A percentile compares a stretch with the other conserved stretches of the same genome.
Conservation (phyloP, 2,797 vertebrate species). For the Crenichthys baileyi region DNA sequence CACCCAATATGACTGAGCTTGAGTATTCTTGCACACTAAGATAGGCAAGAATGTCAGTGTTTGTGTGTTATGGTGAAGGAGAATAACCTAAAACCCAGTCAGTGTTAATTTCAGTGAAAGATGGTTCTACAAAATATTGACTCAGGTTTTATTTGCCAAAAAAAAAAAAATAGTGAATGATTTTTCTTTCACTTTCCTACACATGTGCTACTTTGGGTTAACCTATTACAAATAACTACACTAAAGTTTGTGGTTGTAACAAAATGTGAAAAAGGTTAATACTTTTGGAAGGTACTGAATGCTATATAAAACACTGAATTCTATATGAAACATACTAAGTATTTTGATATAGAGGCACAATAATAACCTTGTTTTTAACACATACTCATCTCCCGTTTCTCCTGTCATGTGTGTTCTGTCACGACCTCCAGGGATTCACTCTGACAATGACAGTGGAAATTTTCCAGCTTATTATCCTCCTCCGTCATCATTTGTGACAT, state of each 20-base stretch:
- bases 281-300: neutral
- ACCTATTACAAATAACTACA: neutral
- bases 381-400: conserved; percentile 17
- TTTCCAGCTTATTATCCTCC: conserved; percentile 69
- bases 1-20: neutral
- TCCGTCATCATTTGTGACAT: conserved; percentile 77
- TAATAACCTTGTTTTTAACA: neutral
- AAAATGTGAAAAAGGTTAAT: neutral
- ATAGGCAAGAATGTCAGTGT: too few species aligned
- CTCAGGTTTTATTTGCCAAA: neutral
- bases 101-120: neutral
- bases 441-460: conserved; percentile 54
- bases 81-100: neutral
- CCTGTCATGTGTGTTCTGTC: conserved; percentile 2
- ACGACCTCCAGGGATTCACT: conserved; percentile 37
- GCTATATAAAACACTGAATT: neutral
- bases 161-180: neutral
- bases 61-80: too few species aligned
- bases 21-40: neutral
- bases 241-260: neutral
- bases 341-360: neutral
- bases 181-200: neutral
- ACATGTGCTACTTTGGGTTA: neutral
- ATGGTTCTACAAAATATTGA: neutral
- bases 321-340: neutral